phyloP scores from a whole-genome alignment of 1,140 invertebrate genomes.

The Drosophila erecta region DNA sequence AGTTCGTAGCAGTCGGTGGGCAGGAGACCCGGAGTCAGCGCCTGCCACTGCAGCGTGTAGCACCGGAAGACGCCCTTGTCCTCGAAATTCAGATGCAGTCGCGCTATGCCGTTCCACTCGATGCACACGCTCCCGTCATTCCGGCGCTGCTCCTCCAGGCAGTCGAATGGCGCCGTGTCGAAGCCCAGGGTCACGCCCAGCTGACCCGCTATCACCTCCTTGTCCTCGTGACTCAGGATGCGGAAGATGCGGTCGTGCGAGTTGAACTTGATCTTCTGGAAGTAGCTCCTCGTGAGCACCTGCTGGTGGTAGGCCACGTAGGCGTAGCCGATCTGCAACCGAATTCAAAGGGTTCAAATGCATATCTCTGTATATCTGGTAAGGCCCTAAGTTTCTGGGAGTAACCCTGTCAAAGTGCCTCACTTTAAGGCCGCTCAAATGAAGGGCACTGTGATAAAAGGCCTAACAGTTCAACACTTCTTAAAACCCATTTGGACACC shows the following conservation, averaged over 20 bases:
- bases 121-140: slow-evolving; percentile 89
- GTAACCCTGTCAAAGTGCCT: background rate
- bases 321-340: slow-evolving; percentile 88
- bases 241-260: slow-evolving; percentile 90
- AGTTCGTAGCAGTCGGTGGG: slow-evolving; percentile 94
- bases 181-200: slow-evolving; percentile 87
- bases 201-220: slow-evolving; percentile 89
- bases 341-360: background rate
- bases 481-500: slow-evolving; percentile 1
- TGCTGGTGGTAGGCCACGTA: slow-evolving; percentile 93
- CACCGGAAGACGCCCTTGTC: slow-evolving; percentile 88
- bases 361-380: too few species aligned
- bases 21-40: slow-evolving; percentile 87
- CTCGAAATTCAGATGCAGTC: slow-evolving; percentile 89
- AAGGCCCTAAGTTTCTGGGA: too few species aligned
- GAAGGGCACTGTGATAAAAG: background rate
- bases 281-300: slow-evolving; percentile 92
- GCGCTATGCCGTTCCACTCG: slow-evolving; percentile 91
- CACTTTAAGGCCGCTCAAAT: background rate
- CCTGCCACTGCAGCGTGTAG: slow-evolving; percentile 93
- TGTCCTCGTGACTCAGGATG: slow-evolving; percentile 89
- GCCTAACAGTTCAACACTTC: slow-evolving; percentile 1
- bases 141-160: slow-evolving; percentile 87
- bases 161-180: slow-evolving; percentile 89
- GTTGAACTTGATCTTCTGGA: slow-evolving; percentile 93